A percentile compares a stretch with the other conserved stretches of the same genome.
phyloP scores from a whole-genome alignment of 2,888 invertebrate species.

The Alitta virens region DNA sequence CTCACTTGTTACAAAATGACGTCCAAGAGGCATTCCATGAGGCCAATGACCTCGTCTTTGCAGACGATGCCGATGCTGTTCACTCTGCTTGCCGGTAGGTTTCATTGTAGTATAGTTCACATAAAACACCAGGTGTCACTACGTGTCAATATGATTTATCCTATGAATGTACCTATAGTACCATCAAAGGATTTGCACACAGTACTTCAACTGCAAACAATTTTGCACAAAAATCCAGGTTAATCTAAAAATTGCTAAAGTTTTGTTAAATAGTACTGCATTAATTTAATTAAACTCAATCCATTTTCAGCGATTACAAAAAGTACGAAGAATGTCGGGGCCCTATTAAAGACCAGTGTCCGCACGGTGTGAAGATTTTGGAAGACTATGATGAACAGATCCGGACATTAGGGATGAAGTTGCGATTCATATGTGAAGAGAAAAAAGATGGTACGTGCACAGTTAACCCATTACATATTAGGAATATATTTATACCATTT shows the following conservation, averaged over 20 bases:
- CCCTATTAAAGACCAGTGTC: slow-evolving; percentile 13
- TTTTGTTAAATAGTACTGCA: too few relatives aligned
- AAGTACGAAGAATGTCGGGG: background rate
- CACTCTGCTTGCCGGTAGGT: too few relatives aligned
- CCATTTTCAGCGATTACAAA: slow-evolving; percentile 2
- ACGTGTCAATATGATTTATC: background rate
- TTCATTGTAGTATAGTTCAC: too few relatives aligned
- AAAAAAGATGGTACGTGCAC: slow-evolving; percentile 5
- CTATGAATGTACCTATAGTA: background rate
- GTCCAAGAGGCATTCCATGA: too few relatives aligned
- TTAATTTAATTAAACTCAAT: too few relatives aligned
- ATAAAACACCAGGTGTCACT: background rate
- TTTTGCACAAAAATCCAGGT: too few relatives aligned
- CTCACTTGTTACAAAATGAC: too few relatives aligned
- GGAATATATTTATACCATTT: too few relatives aligned
- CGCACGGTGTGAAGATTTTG: slow-evolving; percentile 4
- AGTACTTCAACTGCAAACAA: background rate
- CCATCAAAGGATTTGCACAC: slow-evolving; percentile 3
- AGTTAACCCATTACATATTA: too few relatives aligned
- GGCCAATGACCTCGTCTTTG: too few relatives aligned
- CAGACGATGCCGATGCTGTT: too few relatives aligned
- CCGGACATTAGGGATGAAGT: slow-evolving; percentile 14
- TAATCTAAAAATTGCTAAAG: too few relatives aligned
- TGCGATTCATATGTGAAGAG: slow-evolving; percentile 16
- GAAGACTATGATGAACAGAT: slow-evolving; percentile 11